Conservation (phyloP, 2,888 invertebrate species). For the Kryphioiulus occultus region DNA sequence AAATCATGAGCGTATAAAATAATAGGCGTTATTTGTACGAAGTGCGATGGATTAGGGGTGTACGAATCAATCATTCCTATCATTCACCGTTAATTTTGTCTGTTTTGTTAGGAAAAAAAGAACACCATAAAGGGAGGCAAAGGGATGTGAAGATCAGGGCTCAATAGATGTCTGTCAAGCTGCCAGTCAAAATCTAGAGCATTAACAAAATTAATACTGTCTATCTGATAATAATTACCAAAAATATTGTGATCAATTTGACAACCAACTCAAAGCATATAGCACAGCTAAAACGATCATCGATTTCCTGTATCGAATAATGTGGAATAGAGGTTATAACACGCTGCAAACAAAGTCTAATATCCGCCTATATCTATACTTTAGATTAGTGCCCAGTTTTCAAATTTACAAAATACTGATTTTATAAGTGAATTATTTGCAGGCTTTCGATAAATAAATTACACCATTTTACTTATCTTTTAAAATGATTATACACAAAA, state of each 20-base stretch:
- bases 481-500: too few species aligned
- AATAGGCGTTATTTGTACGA: neutral
- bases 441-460: neutral
- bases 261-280: constrained; percentile 10
- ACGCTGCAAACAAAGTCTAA: neutral
- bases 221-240: constrained; percentile 35
- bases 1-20: neutral
- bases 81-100: neutral
- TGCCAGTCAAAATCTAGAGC: constrained; percentile 20
- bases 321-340: neutral
- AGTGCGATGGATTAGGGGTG: neutral
- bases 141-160: constrained; percentile 26
- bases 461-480: neutral
- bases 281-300: constrained; percentile 4
- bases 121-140: neutral
- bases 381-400: neutral
- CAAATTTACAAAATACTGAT: neutral
- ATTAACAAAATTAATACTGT: constrained; percentile 31
- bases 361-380: neutral
- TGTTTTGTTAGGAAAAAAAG: neutral
- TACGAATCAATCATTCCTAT: neutral
- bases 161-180: neutral
- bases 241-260: constrained; percentile 31
- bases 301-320: constrained; percentile 35
- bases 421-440: too few species aligned